Evolutionary conservation across 92 coral and sea anemone species (phyloP).

Genomic region (Epizoanthus stellaris): DNA sequence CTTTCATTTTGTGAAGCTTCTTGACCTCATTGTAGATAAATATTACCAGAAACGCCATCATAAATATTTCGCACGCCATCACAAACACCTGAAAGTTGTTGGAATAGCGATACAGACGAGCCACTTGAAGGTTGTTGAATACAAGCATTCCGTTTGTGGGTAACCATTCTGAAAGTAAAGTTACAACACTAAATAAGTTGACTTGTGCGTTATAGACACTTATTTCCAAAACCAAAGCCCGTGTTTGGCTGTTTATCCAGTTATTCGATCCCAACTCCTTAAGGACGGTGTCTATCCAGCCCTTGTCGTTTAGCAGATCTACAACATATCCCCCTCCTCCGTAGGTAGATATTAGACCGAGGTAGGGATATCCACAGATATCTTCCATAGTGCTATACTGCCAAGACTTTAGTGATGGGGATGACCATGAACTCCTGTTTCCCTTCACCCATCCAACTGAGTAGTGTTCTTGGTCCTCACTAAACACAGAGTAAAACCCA

Average conservation of each 20-base stretch:
- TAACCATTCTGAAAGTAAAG: constrained; percentile 80
- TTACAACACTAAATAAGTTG: constrained; percentile 77
- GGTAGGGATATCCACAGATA: constrained; percentile 70
- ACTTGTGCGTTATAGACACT: constrained; percentile 82
- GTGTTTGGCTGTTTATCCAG: constrained; percentile 78
- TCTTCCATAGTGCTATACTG: constrained; percentile 58
- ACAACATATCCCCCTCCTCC: constrained; percentile 82
- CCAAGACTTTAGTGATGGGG: constrained; percentile 60
- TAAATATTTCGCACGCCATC: constrained; percentile 72
- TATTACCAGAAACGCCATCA: constrained; percentile 56
- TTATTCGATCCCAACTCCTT: constrained; percentile 45
- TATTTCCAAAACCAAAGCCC: constrained; percentile 86
- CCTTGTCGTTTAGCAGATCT: constrained; percentile 48
- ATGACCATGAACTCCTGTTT: constrained; percentile 14
- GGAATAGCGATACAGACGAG: constrained; percentile 63
- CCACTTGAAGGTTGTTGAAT: constrained; percentile 68
- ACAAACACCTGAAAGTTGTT: constrained; percentile 66
- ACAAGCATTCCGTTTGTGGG: constrained; percentile 73
- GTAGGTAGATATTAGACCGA: constrained; percentile 73
- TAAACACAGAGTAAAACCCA: constrained; percentile 72
- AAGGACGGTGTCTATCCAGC: constrained; percentile 25
- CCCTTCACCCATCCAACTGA: constrained; percentile 55
- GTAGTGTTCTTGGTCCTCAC: constrained; percentile 73
- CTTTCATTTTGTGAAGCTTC: constrained; percentile 56
- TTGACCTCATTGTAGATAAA: constrained; percentile 73